A percentile compares a stretch with the other conserved stretches of the same genome.
Evolutionary conservation across 92 coral and sea anemone genomes (phyloP).

Genomic region (Epizoanthus stellaris): DNA sequence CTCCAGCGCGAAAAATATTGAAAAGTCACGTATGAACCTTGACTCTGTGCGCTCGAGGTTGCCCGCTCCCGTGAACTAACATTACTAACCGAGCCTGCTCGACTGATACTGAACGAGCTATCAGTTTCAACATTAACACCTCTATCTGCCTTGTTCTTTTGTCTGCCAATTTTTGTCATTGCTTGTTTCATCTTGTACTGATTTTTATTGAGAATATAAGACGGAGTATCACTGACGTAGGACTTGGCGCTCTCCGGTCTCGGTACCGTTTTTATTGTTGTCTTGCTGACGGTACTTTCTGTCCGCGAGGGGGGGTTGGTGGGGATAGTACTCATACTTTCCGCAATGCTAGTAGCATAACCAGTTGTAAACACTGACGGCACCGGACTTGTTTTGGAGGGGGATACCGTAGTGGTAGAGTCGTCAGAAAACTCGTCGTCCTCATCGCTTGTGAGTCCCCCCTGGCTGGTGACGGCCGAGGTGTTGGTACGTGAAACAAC

Average conservation of each 20-base stretch:
- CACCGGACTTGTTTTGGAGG: constrained; percentile 5
- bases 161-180: not conserved
- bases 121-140: not conserved
- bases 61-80: not conserved
- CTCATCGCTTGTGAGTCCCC: not conserved
- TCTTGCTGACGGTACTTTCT: not conserved
- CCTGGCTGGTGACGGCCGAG: constrained; percentile 8
- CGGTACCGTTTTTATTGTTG: not conserved
- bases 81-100: not conserved
- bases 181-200: constrained; percentile 36
- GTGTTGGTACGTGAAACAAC: not conserved
- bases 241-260: constrained; percentile 18
- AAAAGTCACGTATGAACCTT: constrained; percentile 28
- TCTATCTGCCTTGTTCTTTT: not conserved
- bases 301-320: constrained; percentile 30
- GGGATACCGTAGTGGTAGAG: not conserved
- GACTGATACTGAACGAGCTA: constrained; percentile 20
- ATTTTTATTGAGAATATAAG: constrained; percentile 33
- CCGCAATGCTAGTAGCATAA: constrained; percentile 19
- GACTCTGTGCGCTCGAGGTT: constrained; percentile 22
- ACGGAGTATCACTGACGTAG: constrained; percentile 27
- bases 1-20: constrained; percentile 17
- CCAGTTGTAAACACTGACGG: constrained; percentile 26
- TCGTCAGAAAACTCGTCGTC: constrained; percentile 30
- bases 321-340: constrained; percentile 30